phyloP scores from a whole-genome alignment of 2,888 invertebrate genomes.

The Zeuzera pyrina region DNA sequence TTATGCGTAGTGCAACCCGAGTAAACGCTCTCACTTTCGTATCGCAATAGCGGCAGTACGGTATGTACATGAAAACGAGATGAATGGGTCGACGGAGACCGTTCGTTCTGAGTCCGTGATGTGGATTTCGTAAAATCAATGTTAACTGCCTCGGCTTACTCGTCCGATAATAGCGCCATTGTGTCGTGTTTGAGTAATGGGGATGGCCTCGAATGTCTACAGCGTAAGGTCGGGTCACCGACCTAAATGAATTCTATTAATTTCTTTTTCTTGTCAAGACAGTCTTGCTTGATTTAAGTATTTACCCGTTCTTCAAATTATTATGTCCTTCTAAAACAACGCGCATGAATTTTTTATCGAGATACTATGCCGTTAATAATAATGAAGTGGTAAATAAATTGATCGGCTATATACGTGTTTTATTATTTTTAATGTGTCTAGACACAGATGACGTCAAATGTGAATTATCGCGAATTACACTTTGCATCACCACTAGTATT shows the following conservation, averaged over 20 bases:
- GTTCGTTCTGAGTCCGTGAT: conserved; percentile 62
- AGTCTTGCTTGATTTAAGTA: no score
- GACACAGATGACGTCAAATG: no score
- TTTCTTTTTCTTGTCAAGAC: no score
- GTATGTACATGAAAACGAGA: conserved; percentile 69
- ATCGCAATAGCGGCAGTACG: conserved; percentile 49
- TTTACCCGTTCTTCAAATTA: no score
- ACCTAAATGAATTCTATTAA: conserved; percentile 46
- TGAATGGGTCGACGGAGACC: conserved; percentile 66
- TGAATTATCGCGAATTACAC: conserved; percentile 2
- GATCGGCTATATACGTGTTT: no score
- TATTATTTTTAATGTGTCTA: no score
- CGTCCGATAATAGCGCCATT: conserved; percentile 57
- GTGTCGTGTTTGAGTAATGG: conserved; percentile 53
- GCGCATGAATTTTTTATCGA: no score
- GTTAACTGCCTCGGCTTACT: conserved; percentile 51
- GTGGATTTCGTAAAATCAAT: conserved; percentile 69
- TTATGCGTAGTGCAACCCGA: conserved; percentile 56
- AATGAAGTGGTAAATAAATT: no score
- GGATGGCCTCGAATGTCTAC: conserved; percentile 38
- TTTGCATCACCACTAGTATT: no score
- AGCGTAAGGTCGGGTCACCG: conserved; percentile 37
- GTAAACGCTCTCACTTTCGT: conserved; percentile 70
- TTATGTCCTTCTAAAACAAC: no score
- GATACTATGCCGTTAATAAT: no score